Evolutionary conservation across 2,888 invertebrate species (phyloP), one percentile per base, ranked within the genome.

Genomic region (Mechanitis messenoides): DNA sequence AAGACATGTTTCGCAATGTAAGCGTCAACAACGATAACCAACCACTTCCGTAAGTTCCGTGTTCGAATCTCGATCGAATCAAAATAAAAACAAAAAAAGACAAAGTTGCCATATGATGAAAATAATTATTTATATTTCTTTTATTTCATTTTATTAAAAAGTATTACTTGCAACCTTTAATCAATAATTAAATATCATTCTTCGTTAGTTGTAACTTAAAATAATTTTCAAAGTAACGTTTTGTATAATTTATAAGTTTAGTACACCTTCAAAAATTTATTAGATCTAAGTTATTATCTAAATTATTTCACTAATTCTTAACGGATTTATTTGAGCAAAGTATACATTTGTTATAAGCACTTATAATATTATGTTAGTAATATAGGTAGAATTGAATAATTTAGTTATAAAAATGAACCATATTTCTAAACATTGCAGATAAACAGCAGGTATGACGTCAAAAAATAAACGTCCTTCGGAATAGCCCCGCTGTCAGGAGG

Each of bases 41-140:
- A 74, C 77, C 71, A 86, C 85, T 88, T 89, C 87, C 88, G 85
- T 77, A 79, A 86, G 84, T 88, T 89, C 87, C 88, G 85, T 77
- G 79, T 87, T 87, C 84, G 80, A 80, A 79, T 81, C 79, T 80
- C 77, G 79, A 82, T 80, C 71, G 74, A 79, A 85, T 78, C 83
- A 84, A 85, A 87, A 84, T 83, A 84, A 85, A 84, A 85, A 82
- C 81, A 84, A 83, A 80, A 80, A 72, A 70, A 73, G 71, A 71
- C 69, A 72, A 71, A 74, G 72, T 76, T 78, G 72, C 77, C 69
- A 71, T 69, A 69, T 62, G 66, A 63, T 69, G 64, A 63, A 67
- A 58, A 46, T 28, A 35, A 60, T 42, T 28, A 11, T 46, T 45
- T 59, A 33, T 35, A 9, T 9, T 42, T 42, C 9, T 2, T 42